Evolutionary conservation across 2,113 vertebrate species (phyloP).

Genomic region (Serinus canaria): DNA sequence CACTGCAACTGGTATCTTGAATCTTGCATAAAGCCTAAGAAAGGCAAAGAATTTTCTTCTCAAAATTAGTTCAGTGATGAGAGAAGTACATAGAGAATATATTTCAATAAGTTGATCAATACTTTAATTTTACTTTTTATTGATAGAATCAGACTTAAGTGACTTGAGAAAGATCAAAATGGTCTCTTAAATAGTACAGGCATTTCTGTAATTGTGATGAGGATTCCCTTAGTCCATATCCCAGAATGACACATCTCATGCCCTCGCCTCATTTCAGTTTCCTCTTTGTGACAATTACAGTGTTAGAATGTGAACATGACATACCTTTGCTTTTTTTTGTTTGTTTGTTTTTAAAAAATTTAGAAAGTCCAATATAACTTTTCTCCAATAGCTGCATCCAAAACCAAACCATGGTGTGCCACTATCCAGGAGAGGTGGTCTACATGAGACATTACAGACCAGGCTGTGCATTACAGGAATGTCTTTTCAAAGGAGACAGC

Average conservation of each 20-base stretch:
- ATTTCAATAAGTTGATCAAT: neutral
- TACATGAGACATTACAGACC: neutral
- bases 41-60: neutral
- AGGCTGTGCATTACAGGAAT: neutral
- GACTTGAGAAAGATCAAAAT: neutral
- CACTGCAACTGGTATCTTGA: neutral
- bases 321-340: neutral
- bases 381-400: neutral
- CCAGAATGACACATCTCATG: neutral
- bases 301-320: neutral
- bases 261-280: neutral
- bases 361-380: neutral
- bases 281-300: neutral
- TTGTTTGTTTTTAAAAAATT: neutral
- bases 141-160: neutral
- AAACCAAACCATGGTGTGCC: neutral
- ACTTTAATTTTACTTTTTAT: neutral
- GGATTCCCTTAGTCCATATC: neutral
- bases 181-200: neutral
- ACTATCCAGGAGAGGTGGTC: neutral
- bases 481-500: neutral
- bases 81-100: neutral
- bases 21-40: neutral
- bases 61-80: neutral
- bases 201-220: neutral